Conservation (phyloP, 2,888 invertebrate species). For the Xestobium rufovillosum region DNA sequence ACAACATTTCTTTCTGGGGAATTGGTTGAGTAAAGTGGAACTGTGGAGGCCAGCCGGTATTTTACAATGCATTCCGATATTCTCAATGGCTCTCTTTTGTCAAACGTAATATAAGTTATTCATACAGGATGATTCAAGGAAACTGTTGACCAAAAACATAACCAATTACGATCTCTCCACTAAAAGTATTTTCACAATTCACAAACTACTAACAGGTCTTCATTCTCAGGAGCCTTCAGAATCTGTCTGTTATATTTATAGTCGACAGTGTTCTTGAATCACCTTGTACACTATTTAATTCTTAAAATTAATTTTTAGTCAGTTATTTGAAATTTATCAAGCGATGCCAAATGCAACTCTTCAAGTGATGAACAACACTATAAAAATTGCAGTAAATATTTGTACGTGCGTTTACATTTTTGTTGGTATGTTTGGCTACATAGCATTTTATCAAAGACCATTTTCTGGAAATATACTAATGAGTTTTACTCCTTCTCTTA, state of each 20-base stretch:
- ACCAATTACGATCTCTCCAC: no score
- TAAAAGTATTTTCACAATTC: no score
- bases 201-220: no score
- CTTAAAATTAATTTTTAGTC: no score
- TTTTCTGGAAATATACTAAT: conserved; percentile 86
- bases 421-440: conserved; percentile 82
- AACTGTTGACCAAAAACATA: no score
- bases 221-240: no score
- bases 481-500: conserved; percentile 72
- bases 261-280: no score
- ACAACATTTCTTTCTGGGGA: conserved; percentile 62
- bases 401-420: conserved; percentile 86
- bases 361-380: conserved; percentile 82
- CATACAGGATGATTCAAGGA: conserved; percentile 1
- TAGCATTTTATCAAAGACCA: conserved; percentile 73
- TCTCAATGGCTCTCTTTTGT: conserved; percentile 94
- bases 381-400: conserved; percentile 82
- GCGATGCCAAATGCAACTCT: conserved; percentile 79
- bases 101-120: conserved; percentile 65
- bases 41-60: conserved; percentile 81
- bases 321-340: conserved; percentile 89
- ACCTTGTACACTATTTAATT: no score
- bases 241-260: no score
- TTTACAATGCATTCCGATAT: conserved; percentile 89
- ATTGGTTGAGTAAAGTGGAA: conserved; percentile 66